phyloP scores from a whole-genome alignment of 2,888 invertebrate species.

The Melangyna quadrimaculata region DNA sequence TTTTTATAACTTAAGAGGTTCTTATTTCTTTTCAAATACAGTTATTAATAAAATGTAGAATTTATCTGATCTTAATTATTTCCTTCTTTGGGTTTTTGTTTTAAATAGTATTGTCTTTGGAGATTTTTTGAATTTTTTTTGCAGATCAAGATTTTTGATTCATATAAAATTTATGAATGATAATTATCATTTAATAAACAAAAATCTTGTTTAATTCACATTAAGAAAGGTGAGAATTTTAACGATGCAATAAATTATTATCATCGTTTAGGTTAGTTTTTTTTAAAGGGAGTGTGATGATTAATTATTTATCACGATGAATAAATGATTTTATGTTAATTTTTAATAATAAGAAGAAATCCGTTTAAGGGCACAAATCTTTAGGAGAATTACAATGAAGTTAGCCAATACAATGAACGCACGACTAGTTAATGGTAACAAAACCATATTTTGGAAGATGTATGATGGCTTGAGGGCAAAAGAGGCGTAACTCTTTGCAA shows the following conservation, averaged over 20 bases:
- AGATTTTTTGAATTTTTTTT: not conserved
- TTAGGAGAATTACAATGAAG: no score
- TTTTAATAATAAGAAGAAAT: constrained; percentile 33
- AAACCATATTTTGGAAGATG: no score
- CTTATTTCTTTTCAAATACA: constrained; percentile 20
- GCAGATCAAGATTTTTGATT: not conserved
- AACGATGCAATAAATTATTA: not conserved
- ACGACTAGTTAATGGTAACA: no score
- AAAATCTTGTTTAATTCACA: not conserved
- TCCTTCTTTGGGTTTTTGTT: not conserved
- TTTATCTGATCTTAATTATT: constrained; percentile 45
- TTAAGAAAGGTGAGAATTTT: constrained; percentile 3
- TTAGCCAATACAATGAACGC: no score
- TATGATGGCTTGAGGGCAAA: no score
- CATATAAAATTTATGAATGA: constrained; percentile 29
- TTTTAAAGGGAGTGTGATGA: not conserved
- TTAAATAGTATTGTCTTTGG: not conserved
- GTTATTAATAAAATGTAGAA: constrained; percentile 30
- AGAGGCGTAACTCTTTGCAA: no score
- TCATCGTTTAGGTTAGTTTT: not conserved
- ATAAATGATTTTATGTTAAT: constrained; percentile 44
- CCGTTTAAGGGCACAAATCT: no score
- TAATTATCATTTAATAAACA: not conserved
- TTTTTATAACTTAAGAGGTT: not conserved
- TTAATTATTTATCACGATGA: constrained; percentile 21